phyloP scores from a whole-genome alignment of 2,797 vertebrate species.

The Crocodylus rhombifer region DNA sequence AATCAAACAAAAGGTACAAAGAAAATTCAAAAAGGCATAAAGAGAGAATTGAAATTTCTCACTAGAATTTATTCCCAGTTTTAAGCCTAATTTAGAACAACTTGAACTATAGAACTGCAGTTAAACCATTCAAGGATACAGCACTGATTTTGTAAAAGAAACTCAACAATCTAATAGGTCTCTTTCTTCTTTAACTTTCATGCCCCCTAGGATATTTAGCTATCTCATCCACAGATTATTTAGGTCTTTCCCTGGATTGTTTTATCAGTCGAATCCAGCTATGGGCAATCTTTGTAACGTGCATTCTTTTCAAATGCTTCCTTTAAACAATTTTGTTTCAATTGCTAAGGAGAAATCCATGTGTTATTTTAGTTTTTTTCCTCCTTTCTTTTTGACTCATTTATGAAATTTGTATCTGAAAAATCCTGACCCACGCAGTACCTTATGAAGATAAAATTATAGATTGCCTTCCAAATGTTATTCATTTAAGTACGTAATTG shows the following conservation, averaged over 20 bases:
- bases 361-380: background rate
- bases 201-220: background rate
- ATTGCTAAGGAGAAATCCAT: background rate
- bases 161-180: background rate
- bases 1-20: no score
- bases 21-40: no score
- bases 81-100: no score
- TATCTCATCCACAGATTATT: background rate
- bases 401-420: conserved; percentile 2
- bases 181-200: background rate
- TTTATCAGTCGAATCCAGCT: background rate
- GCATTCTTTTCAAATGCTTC: background rate
- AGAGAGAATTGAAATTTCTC: no score
- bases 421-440: background rate
- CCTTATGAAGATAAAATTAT: conserved; percentile 3
- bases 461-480: background rate
- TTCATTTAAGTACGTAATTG: background rate
- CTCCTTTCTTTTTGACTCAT: background rate
- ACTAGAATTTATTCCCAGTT: no score
- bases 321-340: background rate
- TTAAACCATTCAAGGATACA: no score
- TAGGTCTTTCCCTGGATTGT: background rate
- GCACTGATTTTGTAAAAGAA: background rate
- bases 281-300: background rate
- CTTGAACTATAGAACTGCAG: no score